Evolutionary conservation across 2,797 vertebrate genomes (phyloP), one percentile per base, ranked within the genome.

Genomic region (Sebastes taczanowskii): DNA sequence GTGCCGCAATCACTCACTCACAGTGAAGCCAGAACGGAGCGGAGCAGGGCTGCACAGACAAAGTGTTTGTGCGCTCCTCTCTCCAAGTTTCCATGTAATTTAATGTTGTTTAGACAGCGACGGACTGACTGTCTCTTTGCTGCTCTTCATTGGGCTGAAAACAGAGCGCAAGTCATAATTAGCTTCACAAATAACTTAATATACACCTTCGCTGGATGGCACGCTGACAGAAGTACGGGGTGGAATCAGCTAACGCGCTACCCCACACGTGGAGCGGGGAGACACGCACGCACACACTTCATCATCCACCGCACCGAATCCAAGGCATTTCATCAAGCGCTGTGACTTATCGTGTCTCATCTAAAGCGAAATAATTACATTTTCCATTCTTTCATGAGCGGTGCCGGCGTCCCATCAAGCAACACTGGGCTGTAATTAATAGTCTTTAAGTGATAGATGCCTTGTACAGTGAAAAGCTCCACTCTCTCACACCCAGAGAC

Each of bases 1-100:
- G 71, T 83, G 85, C 89, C 80, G 83, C 91, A 94, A 95, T 95
- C 90, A 86, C 87, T 95, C 91, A 90, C 70, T 90, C 89, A 70
- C 64, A 74, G 81, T 18, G 62, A 78, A 90, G 79, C 22, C 78
- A 65, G 35, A 72, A 69, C 78, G 38, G 58, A 86, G 69, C 35
- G 6, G 66, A 83, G 77, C 49, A 52, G 65, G 63, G 84, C 6
- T 4, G 62, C 34, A 38, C 22, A 71, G 86, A 86, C 82, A 85
- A 68, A 83, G 89, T 70, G 89, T 90, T 77, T 76, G 86, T 74
- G 82, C 20, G 74, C 65, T 49, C 46, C 46, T 76, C 64, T 77
- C 74, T 86, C 80, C 56, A 86, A 88, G 86, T 93, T 94, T 93
- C 93, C 91, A 85, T 91, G 90, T 91, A 77, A 90, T 94, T 93